Evolutionary conservation across 1,140 invertebrate genomes (phyloP).

Genomic region (Eriocheir sinensis): DNA sequence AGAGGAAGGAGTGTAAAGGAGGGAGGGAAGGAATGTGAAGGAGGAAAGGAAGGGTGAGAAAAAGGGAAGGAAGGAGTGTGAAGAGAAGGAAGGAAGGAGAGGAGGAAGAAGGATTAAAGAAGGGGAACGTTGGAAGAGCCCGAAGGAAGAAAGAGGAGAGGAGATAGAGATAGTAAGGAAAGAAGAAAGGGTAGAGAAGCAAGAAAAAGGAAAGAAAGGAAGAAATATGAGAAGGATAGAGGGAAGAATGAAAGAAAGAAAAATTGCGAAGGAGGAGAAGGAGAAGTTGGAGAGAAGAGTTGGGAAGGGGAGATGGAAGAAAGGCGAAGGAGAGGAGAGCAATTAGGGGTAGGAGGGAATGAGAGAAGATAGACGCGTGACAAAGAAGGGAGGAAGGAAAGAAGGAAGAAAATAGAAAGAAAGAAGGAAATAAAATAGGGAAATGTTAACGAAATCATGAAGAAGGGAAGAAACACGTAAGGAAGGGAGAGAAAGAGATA

Average conservation of each 20-base stretch:
- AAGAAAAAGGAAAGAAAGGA: background rate
- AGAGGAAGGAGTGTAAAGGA: background rate
- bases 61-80: background rate
- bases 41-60: background rate
- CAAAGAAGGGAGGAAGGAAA: background rate
- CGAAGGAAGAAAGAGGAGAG: background rate
- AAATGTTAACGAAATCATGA: background rate
- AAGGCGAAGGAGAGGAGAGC: background rate
- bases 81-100: background rate
- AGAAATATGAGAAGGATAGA: too few relatives aligned
- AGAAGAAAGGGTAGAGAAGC: background rate
- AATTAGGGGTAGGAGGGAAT: background rate
- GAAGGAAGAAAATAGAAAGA: background rate
- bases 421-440: background rate
- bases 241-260: too few relatives aligned
- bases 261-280: slow-evolving; percentile 8
- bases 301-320: background rate
- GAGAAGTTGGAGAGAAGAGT: background rate
- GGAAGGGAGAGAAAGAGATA: background rate
- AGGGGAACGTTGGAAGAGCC: background rate
- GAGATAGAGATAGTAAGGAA: background rate
- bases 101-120: background rate
- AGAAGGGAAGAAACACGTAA: background rate
- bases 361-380: background rate
- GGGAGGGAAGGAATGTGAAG: background rate